phyloP scores from a whole-genome alignment of 2,113 vertebrate genomes.

The Embiotoca jacksoni region DNA sequence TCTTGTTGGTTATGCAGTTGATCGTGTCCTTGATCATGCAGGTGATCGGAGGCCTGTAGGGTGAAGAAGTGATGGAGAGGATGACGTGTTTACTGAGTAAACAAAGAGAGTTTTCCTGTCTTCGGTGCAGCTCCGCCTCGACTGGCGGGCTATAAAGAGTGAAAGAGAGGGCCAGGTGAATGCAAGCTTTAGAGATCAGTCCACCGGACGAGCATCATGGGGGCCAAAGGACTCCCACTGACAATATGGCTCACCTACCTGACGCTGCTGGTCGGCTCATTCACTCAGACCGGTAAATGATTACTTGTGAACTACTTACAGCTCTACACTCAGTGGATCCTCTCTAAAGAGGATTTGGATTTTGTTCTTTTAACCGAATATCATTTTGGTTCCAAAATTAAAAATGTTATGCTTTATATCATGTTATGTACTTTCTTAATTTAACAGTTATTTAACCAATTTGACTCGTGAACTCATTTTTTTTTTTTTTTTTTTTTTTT shows the following conservation, averaged over 20 bases:
- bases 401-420: too few species aligned
- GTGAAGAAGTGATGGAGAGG: not conserved
- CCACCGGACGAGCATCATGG: constrained; percentile 53
- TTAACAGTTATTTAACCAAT: too few species aligned
- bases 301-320: not conserved
- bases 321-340: not conserved
- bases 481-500: too few species aligned
- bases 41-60: not conserved
- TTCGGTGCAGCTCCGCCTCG: constrained; percentile 51
- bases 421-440: too few species aligned
- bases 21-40: too few species aligned
- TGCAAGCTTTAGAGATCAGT: constrained; percentile 32
- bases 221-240: constrained; percentile 16
- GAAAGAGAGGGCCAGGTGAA: not conserved
- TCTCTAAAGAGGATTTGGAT: not conserved
- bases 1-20: not conserved
- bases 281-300: constrained; percentile 55
- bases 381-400: too few species aligned
- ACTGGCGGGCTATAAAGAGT: constrained; percentile 57
- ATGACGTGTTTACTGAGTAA: constrained; percentile 26
- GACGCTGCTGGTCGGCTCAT: constrained; percentile 34
- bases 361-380: too few species aligned
- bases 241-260: constrained; percentile 43
- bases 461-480: too few species aligned
- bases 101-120: constrained; percentile 6